Evolutionary conservation across 2,113 vertebrate species (phyloP).

Genomic region (Onychostruthus taczanowskii): DNA sequence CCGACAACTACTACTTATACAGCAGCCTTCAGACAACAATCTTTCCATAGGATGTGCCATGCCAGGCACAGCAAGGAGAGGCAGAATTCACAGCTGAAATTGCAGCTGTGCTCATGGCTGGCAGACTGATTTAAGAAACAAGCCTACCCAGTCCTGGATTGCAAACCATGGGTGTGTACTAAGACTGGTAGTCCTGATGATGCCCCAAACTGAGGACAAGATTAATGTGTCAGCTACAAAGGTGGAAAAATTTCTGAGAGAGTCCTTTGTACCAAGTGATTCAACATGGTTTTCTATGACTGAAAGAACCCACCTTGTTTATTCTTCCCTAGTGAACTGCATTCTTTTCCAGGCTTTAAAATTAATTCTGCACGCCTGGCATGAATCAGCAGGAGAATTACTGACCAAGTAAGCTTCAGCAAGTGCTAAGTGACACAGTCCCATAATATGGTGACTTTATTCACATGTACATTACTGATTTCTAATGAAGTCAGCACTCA

Average conservation of each 20-base stretch:
- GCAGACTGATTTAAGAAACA: background rate
- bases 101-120: background rate
- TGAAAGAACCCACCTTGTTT: background rate
- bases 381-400: constrained; percentile 11
- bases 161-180: background rate
- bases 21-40: background rate
- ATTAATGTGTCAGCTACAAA: background rate
- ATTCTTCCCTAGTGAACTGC: background rate
- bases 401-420: background rate
- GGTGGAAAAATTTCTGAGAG: background rate
- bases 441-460: background rate
- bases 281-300: background rate
- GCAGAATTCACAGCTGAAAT: background rate
- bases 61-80: background rate
- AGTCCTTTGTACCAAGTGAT: background rate
- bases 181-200: background rate
- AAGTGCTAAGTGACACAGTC: background rate
- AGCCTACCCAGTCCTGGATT: background rate
- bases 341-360: background rate
- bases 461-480: constrained; percentile 31
- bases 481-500: constrained; percentile 22
- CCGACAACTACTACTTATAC: background rate
- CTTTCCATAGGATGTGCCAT: background rate
- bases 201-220: background rate
- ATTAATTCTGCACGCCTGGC: background rate